Conservation (phyloP, 2,797 vertebrate genomes). For the Propithecus perrieri region DNA sequence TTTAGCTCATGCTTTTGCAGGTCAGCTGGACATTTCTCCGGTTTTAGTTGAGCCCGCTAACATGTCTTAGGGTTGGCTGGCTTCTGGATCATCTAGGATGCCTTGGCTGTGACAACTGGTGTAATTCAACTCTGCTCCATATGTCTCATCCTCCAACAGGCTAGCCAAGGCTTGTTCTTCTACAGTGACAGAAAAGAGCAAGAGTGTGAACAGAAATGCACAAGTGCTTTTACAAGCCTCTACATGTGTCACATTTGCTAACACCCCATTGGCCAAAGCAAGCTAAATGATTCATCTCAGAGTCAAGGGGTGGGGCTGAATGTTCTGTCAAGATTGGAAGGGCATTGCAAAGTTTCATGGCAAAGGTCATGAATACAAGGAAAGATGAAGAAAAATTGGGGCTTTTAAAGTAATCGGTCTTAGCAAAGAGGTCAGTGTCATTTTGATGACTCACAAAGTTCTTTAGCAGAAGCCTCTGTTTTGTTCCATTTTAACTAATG, state of each 20-base stretch:
- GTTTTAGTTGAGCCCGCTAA: constrained; percentile 37
- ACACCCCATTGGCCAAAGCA: constrained; percentile 13
- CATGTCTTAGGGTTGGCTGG: background rate
- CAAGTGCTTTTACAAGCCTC: background rate
- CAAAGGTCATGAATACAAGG: background rate
- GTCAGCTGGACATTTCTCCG: constrained; percentile 23
- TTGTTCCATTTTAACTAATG: constrained; percentile 41
- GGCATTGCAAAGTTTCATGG: background rate
- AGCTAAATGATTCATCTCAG: constrained; percentile 22
- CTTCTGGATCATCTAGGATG: constrained; percentile 17
- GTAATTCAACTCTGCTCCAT: background rate
- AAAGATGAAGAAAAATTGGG: constrained; percentile 23
- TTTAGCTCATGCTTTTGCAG: constrained; percentile 12
- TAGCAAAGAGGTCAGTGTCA: constrained; percentile 31
- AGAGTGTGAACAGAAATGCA: background rate
- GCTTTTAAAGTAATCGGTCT: background rate
- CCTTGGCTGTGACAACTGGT: background rate
- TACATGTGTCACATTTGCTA: constrained; percentile 30
- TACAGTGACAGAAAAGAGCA: background rate
- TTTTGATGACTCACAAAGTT: constrained; percentile 42
- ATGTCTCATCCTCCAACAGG: background rate
- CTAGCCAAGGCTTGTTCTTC: background rate
- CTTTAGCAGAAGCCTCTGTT: constrained; percentile 14
- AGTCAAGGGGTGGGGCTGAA: background rate
- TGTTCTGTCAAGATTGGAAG: background rate